phyloP scores from a whole-genome alignment of 2,797 vertebrate species.

The Enteromius trimaculatus region DNA sequence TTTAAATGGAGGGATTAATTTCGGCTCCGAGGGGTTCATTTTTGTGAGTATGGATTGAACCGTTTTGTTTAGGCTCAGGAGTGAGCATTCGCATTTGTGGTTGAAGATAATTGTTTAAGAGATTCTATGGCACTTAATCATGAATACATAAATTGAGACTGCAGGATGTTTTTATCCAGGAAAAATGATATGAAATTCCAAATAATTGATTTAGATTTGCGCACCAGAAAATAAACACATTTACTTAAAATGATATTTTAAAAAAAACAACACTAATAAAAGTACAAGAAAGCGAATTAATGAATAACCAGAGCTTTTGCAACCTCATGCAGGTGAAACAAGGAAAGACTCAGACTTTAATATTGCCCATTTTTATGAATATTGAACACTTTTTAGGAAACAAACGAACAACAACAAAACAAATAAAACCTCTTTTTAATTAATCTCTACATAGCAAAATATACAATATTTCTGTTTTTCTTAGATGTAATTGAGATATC shows the following conservation, averaged over 20 bases:
- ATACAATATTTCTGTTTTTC: background rate
- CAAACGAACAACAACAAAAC: too few relatives aligned
- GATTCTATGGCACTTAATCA: background rate
- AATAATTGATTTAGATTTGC: background rate
- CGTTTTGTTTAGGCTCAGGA: conserved; percentile 63
- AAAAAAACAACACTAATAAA: background rate
- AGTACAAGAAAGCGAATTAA: too few relatives aligned
- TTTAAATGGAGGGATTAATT: conserved; percentile 32
- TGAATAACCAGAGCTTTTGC: background rate
- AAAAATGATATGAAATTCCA: too few relatives aligned
- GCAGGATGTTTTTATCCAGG: background rate
- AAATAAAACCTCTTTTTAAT: too few relatives aligned
- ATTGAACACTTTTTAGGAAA: conserved; percentile 36
- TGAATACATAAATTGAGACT: background rate
- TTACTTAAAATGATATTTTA: background rate
- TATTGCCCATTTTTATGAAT: background rate
- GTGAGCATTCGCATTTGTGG: conserved; percentile 11
- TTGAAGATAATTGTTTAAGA: conserved; percentile 10
- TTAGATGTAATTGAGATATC: too few relatives aligned
- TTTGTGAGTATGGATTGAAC: conserved; percentile 74
- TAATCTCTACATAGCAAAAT: conserved; percentile 6
- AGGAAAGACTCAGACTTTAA: background rate
- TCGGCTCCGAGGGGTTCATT: conserved; percentile 44
- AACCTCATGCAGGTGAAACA: background rate
- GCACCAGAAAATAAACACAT: background rate